A percentile compares a stretch with the other conserved stretches of the same genome.
These are phyloP conservation scores for Leiothrix lutea DNA, from an alignment of 2,113 vertebrate genomes.

Conservation along the genomic window DNA sequence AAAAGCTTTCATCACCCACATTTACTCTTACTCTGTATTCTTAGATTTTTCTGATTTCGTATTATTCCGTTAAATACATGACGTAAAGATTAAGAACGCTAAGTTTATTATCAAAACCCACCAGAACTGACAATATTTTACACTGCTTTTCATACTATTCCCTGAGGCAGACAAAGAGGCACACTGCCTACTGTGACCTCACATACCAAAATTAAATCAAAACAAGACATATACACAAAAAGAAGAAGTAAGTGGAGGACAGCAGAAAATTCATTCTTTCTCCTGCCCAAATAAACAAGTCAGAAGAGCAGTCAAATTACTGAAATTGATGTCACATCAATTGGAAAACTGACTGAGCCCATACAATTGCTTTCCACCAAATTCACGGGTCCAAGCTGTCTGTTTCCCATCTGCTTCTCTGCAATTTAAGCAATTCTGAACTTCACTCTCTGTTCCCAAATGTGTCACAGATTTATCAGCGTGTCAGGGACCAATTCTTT, in stretches of 20 bases:
- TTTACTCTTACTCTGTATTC: neutral
- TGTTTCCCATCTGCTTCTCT: conserved; percentile 66
- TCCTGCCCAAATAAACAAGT: conserved; percentile 27
- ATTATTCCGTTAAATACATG: neutral
- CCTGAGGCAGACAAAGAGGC: neutral
- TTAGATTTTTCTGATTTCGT: neutral
- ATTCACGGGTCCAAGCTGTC: conserved; percentile 41
- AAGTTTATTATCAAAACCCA: neutral
- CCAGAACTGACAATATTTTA: neutral
- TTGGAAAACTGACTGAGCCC: conserved; percentile 44
- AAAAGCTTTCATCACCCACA: neutral
- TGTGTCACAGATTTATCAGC: conserved; percentile 48
- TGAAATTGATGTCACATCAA: conserved; percentile 66
- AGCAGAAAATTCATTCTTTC: conserved; percentile 9
- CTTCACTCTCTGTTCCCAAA: conserved; percentile 46
- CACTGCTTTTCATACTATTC: neutral
- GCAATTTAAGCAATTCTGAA: conserved; percentile 73
- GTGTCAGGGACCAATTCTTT: conserved; percentile 56
- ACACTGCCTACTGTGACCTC: neutral
- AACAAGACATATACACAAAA: neutral
- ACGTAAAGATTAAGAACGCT: neutral
- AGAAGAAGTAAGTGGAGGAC: neutral
- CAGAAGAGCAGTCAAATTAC: conserved; percentile 62
- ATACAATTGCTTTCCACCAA: conserved; percentile 52
- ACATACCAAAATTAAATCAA: neutral